These are phyloP conservation scores for Quadroppia sp. DNA, from an alignment of 2,888 invertebrate species.

Conservation along the genomic window DNA sequence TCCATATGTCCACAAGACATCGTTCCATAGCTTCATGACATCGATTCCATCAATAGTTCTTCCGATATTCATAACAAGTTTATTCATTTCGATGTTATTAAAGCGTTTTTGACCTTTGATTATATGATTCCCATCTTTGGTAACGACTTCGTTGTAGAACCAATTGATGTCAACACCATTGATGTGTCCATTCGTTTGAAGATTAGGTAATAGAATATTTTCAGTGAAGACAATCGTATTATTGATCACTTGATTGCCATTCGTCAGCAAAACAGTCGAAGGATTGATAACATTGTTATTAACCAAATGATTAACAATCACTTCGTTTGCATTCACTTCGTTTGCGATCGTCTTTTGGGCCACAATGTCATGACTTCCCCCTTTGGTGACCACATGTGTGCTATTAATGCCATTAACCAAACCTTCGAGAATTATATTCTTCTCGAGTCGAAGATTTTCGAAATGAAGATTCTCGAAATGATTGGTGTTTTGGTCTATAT, in stretches of 20 bases:
- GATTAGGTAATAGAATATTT: slow-evolving; percentile 38
- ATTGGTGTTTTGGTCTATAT: slow-evolving; percentile 41
- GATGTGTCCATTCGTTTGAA: slow-evolving; percentile 38
- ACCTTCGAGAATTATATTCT: slow-evolving; percentile 41
- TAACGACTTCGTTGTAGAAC: slow-evolving; percentile 42
- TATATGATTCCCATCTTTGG: slow-evolving; percentile 35
- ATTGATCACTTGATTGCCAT: slow-evolving; percentile 43
- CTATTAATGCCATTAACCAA: slow-evolving; percentile 42
- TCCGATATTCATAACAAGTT: slow-evolving; percentile 37
- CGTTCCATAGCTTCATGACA: slow-evolving; percentile 44
- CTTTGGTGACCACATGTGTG: slow-evolving; percentile 43
- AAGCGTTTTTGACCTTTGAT: slow-evolving; percentile 43
- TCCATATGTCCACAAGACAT: slow-evolving; percentile 44
- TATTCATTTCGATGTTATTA: slow-evolving; percentile 37
- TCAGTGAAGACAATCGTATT: slow-evolving; percentile 39
- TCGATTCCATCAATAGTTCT: slow-evolving; percentile 43
- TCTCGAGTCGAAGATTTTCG: slow-evolving; percentile 35
- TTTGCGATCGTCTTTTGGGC: slow-evolving; percentile 42
- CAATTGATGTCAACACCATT: slow-evolving; percentile 43
- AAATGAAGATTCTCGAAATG: slow-evolving; percentile 40
- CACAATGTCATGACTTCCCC: slow-evolving; percentile 44
- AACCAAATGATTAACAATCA: slow-evolving; percentile 41
- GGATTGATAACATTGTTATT: slow-evolving; percentile 44
- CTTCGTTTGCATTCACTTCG: slow-evolving; percentile 29
- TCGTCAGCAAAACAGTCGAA: slow-evolving; percentile 40